These are phyloP conservation scores for Lamellibrachia satsuma DNA, from an alignment of 2,888 invertebrate species.

Conservation along the genomic window DNA sequence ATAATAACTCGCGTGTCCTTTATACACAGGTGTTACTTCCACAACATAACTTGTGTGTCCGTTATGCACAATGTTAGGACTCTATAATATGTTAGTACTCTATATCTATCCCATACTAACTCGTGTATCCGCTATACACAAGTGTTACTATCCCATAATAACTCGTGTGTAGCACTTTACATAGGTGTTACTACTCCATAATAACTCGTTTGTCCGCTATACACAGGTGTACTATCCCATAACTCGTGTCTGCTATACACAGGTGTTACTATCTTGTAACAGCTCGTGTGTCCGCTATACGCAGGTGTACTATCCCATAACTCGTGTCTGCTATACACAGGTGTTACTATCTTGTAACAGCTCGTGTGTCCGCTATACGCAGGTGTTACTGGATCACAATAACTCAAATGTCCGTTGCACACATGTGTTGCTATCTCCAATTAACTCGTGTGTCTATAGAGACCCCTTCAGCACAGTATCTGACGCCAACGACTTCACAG, in stretches of 20 bases:
- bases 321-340: neutral
- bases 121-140: neutral
- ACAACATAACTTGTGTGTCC: too few relatives aligned
- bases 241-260: neutral
- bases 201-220: neutral
- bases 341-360: neutral
- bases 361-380: neutral
- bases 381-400: neutral
- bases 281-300: neutral
- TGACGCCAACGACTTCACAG: neutral
- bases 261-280: neutral
- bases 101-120: too few relatives aligned
- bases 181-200: neutral
- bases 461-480: neutral
- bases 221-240: neutral
- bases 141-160: neutral
- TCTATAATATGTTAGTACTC: too few relatives aligned
- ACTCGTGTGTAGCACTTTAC: neutral
- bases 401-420: neutral
- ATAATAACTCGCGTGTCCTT: neutral
- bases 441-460: neutral
- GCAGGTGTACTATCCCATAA: neutral
- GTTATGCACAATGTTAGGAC: too few relatives aligned
- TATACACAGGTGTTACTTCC: too few relatives aligned
- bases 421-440: neutral